Percentiles rank a stretch among this genome's conserved stretches.
phyloP scores from a whole-genome alignment of 1,140 invertebrate species.

The Aphelenchoides avenae region DNA sequence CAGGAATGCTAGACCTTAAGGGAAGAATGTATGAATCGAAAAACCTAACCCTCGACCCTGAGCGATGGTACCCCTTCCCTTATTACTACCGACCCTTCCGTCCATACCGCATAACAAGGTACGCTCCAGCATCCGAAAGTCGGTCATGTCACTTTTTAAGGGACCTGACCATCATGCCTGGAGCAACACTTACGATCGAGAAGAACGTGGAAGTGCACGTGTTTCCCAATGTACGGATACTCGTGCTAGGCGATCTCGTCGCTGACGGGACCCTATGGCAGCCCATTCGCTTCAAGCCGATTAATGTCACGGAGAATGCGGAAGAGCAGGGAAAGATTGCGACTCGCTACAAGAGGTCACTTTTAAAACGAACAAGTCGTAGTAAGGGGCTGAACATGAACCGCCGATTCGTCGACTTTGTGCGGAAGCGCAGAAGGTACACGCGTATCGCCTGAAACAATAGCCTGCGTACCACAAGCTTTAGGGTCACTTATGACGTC shows the following conservation, averaged over 20 bases:
- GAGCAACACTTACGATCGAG: conserved; percentile 74
- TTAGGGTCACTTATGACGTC: conserved; percentile 26
- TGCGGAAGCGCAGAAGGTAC: conserved; percentile 15
- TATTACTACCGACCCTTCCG: conserved; percentile 51
- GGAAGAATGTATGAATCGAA: conserved; percentile 76
- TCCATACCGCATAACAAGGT: conserved; percentile 54
- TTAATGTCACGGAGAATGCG: conserved; percentile 55
- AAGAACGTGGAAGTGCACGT: conserved; percentile 89
- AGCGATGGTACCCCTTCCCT: conserved; percentile 49
- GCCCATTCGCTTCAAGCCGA: conserved; percentile 78
- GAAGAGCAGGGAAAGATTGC: conserved; percentile 35
- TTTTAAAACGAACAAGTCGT: background rate
- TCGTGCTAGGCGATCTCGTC: conserved; percentile 84
- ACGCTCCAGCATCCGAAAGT: background rate
- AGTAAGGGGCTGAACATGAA: conserved; percentile 16
- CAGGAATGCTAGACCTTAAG: conserved; percentile 66
- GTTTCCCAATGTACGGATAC: conserved; percentile 88
- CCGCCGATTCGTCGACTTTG: conserved; percentile 9
- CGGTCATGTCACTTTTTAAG: conserved; percentile 11
- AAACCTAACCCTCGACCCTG: conserved; percentile 65
- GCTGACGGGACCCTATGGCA: conserved; percentile 74
- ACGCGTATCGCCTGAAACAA: conserved; percentile 3
- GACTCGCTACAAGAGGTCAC: conserved; percentile 24
- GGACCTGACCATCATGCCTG: conserved; percentile 95
- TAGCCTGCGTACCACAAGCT: no score